Conservation (phyloP, 2,888 invertebrate species). For the Lamellibrachia satsuma region DNA sequence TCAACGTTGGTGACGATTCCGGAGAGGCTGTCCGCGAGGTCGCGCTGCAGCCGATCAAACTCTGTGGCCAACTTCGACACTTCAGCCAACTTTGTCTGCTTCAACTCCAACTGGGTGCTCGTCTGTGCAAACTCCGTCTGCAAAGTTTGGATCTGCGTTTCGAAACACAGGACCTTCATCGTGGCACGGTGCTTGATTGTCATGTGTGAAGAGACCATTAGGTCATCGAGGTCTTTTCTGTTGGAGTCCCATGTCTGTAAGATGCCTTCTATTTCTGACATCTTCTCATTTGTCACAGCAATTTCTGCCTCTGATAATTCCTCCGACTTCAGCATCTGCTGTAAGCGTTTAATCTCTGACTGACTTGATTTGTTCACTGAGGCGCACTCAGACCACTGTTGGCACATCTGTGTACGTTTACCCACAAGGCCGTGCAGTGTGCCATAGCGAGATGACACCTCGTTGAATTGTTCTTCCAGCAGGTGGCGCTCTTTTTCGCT, state of each 20-base stretch:
- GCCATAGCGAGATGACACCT: not conserved
- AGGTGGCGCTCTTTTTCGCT: constrained; percentile 74
- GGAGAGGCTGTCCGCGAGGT: constrained; percentile 17
- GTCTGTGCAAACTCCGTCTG: constrained; percentile 27
- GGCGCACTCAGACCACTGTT: constrained; percentile 77
- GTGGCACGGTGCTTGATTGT: constrained; percentile 58
- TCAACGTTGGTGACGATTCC: constrained; percentile 25
- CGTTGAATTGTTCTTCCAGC: constrained; percentile 62
- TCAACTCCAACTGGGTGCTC: constrained; percentile 45
- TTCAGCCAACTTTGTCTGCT: constrained; percentile 63
- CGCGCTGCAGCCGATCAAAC: constrained; percentile 73
- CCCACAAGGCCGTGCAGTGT: constrained; percentile 36
- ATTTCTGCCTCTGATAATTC: constrained; percentile 76
- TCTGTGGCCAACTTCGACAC: constrained; percentile 76
- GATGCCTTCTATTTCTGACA: constrained; percentile 72
- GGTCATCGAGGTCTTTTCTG: constrained; percentile 52
- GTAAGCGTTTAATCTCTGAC: constrained; percentile 81
- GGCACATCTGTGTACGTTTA: constrained; percentile 50
- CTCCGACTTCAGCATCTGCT: constrained; percentile 81
- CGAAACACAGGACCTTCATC: constrained; percentile 58
- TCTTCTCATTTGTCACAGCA: constrained; percentile 76
- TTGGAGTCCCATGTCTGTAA: constrained; percentile 52
- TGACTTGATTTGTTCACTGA: constrained; percentile 83
- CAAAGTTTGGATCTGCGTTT: constrained; percentile 54
- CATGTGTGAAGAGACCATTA: constrained; percentile 55